Evolutionary conservation across 1,140 invertebrate genomes (phyloP).

Genomic region (Drosophila elegans): DNA sequence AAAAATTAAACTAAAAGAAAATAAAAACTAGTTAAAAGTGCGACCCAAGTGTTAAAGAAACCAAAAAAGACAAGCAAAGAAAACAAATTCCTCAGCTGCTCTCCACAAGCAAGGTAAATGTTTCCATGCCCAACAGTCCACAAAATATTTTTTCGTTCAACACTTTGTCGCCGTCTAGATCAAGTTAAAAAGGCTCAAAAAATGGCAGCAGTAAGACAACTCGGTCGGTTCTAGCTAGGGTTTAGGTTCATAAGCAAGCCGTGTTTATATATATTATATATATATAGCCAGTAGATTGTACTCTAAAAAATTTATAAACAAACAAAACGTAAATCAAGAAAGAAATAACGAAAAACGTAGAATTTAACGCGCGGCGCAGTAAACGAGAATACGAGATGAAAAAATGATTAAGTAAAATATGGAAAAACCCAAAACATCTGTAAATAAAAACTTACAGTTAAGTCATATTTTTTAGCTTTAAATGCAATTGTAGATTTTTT

Average conservation of each 20-base stretch:
- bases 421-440: constrained; percentile 41
- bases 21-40: constrained; percentile 53
- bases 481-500: constrained; percentile 83
- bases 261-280: constrained; percentile 71
- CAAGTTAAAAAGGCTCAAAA: constrained; percentile 43
- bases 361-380: constrained; percentile 72
- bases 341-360: constrained; percentile 52
- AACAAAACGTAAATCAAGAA: constrained; percentile 23
- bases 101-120: constrained; percentile 52
- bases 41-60: constrained; percentile 68
- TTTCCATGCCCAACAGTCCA: constrained; percentile 42
- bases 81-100: constrained; percentile 49
- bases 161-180: constrained; percentile 51
- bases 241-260: constrained; percentile 65
- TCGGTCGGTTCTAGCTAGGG: constrained; percentile 66
- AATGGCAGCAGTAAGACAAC: constrained; percentile 11
- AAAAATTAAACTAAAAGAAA: constrained; percentile 64
- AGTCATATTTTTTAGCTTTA: constrained; percentile 82
- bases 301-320: constrained; percentile 57
- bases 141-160: constrained; percentile 53
- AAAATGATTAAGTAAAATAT: constrained; percentile 34
- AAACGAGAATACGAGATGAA: constrained; percentile 46
- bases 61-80: constrained; percentile 48
- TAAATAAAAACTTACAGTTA: constrained; percentile 68
- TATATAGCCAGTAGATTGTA: constrained; percentile 77